Base-by-base conservation (phyloP, 2,797 vertebrate genomes). In the Pitangus sulphuratus region DNA sequence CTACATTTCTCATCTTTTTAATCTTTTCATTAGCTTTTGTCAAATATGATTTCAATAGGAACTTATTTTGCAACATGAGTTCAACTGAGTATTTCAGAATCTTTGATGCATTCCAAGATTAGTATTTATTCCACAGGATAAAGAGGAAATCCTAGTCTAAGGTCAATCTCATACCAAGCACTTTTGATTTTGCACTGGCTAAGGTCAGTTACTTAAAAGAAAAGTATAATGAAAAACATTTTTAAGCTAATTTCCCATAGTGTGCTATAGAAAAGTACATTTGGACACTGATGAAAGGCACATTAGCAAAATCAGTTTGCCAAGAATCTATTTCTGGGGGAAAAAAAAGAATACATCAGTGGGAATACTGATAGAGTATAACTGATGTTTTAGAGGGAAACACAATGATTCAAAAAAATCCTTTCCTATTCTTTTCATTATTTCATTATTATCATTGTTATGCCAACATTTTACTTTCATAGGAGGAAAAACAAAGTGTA, bases 121-220 rank as follows among this genome's bases (percentile, higher is more conserved):
- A 12, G 9, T 90, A 80, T 95, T 96, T 91, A 92, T 96, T 96
- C 71, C 95, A 33, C 4, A 48, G 30, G 15, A 95, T 85, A 80
- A 82, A 93, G 84, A 89, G 13, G 47, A 91, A 95, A 89, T 91
- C 33, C n/a, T 95, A 93, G 40, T 70, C 51, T 95, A 74, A 84
- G 16, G 53, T 92, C 89, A 94, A 39, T 60, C 28, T 61, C 24
- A 89, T 93, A 78, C 8, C 44, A 91, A 95, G 40, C 10, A 28
- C 39, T 93, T 96, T 94, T 80, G 40, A 95, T 85, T 97, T 95
- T 79, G 60, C 12, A 31, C 12, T 77, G 57, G 6, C 11, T 70
- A 79, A 60, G 53, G 19, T 50, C 69, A 62, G 10, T 37, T 13
- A 4, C 16, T 80, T 87, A 62, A 87, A 93, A 91, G 8, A 87